A percentile compares a stretch with the other conserved stretches of the same genome.
Conservation (phyloP, 2,888 invertebrate species). For the Agrochola litura region DNA sequence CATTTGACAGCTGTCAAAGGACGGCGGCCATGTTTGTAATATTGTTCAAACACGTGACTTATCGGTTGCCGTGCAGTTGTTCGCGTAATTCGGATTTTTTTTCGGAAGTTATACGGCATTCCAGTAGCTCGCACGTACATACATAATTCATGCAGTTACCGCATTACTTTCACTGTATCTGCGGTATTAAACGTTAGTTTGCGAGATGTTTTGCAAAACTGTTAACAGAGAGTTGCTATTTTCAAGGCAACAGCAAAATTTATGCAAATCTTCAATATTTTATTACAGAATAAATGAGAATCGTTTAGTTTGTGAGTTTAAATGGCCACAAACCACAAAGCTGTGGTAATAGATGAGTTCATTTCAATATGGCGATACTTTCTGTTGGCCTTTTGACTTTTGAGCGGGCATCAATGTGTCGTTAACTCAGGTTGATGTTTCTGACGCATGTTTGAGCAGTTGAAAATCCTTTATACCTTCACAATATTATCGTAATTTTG, state of each 20-base stretch:
- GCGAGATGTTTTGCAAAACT: slow-evolving; percentile 60
- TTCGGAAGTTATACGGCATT: slow-evolving; percentile 74
- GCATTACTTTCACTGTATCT: slow-evolving; percentile 78
- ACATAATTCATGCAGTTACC: slow-evolving; percentile 78
- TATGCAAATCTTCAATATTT: slow-evolving; percentile 51
- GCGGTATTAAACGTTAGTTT: slow-evolving; percentile 61
- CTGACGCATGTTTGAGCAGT: slow-evolving; percentile 42
- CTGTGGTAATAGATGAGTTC: slow-evolving; percentile 46
- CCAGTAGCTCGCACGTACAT: slow-evolving; percentile 68
- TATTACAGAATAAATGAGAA: slow-evolving; percentile 48
- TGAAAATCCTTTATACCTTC: slow-evolving; percentile 35
- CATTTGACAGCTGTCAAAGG: slow-evolving; percentile 61
- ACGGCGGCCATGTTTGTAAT: slow-evolving; percentile 55
- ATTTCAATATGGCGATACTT: slow-evolving; percentile 55
- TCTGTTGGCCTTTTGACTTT: slow-evolving; percentile 61
- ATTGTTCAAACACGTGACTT: slow-evolving; percentile 57
- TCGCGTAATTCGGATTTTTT: slow-evolving; percentile 69
- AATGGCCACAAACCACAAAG: slow-evolving; percentile 53
- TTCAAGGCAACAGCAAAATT: slow-evolving; percentile 54
- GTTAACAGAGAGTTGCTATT: slow-evolving; percentile 27
- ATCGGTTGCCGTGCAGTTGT: slow-evolving; percentile 56
- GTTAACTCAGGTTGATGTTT: slow-evolving; percentile 30
- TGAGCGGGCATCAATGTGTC: slow-evolving; percentile 33
- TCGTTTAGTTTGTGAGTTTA: slow-evolving; percentile 49
- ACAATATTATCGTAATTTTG: slow-evolving; percentile 39